A percentile compares a stretch with the other conserved stretches of the same genome.
Conservation (phyloP, 2,888 invertebrate species). For the Lasioglossum leucozonium region DNA sequence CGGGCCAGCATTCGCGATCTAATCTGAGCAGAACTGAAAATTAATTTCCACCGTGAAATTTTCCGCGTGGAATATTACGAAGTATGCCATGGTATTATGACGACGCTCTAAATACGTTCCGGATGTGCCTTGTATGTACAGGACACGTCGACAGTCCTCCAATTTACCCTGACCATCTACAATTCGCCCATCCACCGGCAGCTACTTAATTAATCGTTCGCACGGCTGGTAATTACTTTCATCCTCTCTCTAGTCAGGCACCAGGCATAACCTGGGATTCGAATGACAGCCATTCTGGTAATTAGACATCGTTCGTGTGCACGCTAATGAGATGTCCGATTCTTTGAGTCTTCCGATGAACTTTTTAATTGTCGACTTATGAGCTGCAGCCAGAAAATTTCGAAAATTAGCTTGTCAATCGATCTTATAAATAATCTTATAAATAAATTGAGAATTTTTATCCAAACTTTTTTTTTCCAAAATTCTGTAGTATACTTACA, state of each 20-base stretch:
- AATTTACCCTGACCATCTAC: constrained; percentile 66
- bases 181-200: constrained; percentile 65
- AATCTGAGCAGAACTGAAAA: constrained; percentile 39
- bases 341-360: not conserved
- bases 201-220: constrained; percentile 73
- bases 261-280: constrained; percentile 60
- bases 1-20: constrained; percentile 1
- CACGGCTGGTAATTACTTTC: constrained; percentile 71
- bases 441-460: not conserved
- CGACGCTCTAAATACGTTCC: constrained; percentile 21
- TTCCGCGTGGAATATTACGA: constrained; percentile 49
- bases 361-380: not conserved
- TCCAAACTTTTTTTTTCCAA: not conserved
- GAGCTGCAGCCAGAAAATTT: not conserved
- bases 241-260: constrained; percentile 58
- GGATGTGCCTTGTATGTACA: constrained; percentile 24
- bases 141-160: constrained; percentile 60
- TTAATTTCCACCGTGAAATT: constrained; percentile 59
- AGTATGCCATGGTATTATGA: constrained; percentile 42
- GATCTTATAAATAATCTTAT: not conserved
- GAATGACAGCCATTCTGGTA: constrained; percentile 65
- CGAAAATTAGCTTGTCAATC: not conserved
- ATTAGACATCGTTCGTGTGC: constrained; percentile 55
- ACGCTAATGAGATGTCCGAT: constrained; percentile 5
- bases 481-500: not conserved